A percentile compares a stretch with the other conserved stretches of the same genome.
Evolutionary conservation across 2,888 invertebrate genomes (phyloP).

Genomic region (Athetis lepigone): DNA sequence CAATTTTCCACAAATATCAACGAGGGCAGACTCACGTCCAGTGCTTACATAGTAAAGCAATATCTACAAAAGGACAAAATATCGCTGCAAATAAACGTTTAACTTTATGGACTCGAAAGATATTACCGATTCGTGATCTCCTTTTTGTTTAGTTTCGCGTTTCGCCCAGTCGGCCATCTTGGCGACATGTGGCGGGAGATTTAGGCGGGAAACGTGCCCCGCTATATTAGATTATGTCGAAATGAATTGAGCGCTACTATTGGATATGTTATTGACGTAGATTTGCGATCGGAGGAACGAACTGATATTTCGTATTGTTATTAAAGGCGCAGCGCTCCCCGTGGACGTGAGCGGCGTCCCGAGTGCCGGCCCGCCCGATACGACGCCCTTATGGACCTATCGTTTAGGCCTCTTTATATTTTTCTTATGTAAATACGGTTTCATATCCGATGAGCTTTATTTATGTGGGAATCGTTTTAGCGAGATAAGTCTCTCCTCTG

Average conservation of each 20-base stretch:
- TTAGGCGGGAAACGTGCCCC: slow-evolving; percentile 90
- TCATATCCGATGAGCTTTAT: slow-evolving; percentile 91
- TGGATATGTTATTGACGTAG: slow-evolving; percentile 91
- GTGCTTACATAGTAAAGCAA: slow-evolving; percentile 85
- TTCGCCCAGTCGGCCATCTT: slow-evolving; percentile 89
- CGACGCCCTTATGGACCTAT: slow-evolving; percentile 87
- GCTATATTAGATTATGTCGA: slow-evolving; percentile 90
- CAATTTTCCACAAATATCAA: slow-evolving; percentile 63
- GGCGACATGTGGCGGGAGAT: slow-evolving; percentile 91
- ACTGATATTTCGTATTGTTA: slow-evolving; percentile 91
- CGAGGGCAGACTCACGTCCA: slow-evolving; percentile 64
- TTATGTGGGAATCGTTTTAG: slow-evolving; percentile 91
- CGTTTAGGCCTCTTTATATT: slow-evolving; percentile 90
- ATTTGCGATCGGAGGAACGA: slow-evolving; percentile 91
- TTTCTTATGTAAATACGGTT: slow-evolving; percentile 90
- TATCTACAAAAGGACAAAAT: slow-evolving; percentile 90
- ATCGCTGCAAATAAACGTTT: slow-evolving; percentile 91
- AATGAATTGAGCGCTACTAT: slow-evolving; percentile 90
- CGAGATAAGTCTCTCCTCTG: slow-evolving; percentile 88
- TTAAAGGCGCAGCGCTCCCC: slow-evolving; percentile 85
- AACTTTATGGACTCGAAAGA: slow-evolving; percentile 91
- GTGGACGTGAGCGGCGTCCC: slow-evolving; percentile 84
- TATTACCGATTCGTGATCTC: slow-evolving; percentile 91
- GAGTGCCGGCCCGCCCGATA: slow-evolving; percentile 77
- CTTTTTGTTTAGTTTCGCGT: slow-evolving; percentile 89